Percentiles rank a stretch among this genome's conserved stretches.
These are phyloP conservation scores for Opisthocomus hoazin DNA, from an alignment of 2,113 vertebrate species.

Conservation along the genomic window DNA sequence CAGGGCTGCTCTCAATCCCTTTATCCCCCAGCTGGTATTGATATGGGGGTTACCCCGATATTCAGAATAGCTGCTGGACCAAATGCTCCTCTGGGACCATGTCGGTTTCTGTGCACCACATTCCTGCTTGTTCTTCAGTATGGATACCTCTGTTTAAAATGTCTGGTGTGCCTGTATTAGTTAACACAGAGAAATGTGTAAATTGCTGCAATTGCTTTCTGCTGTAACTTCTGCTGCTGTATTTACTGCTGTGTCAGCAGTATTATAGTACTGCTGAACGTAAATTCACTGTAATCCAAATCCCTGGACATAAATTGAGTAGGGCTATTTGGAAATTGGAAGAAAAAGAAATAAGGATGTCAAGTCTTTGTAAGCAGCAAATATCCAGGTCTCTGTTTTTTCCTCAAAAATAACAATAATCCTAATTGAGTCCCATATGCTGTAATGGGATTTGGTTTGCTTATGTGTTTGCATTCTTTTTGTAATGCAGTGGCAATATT, in stretches of 20 bases:
- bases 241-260: not conserved
- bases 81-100: not conserved
- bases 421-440: not conserved
- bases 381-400: not conserved
- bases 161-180: not conserved
- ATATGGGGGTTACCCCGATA: too few species aligned
- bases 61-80: not conserved
- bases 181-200: not conserved
- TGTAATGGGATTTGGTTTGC: not conserved
- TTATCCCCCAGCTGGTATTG: too few species aligned
- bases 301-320: not conserved
- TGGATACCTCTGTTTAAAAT: not conserved
- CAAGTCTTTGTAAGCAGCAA: not conserved
- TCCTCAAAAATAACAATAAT: not conserved
- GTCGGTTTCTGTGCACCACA: not conserved
- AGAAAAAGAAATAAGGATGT: not conserved
- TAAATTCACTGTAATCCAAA: not conserved
- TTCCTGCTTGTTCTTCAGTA: not conserved
- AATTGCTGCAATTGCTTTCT: not conserved
- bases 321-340: not conserved
- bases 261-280: not conserved
- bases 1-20: too few species aligned
- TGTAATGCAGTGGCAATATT: not conserved
- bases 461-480: not conserved
- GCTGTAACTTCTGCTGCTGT: not conserved